Percentiles rank a stretch among this genome's conserved stretches.
Evolutionary conservation across 2,113 vertebrate species (phyloP).

Genomic region (Dasyurus viverrinus): DNA sequence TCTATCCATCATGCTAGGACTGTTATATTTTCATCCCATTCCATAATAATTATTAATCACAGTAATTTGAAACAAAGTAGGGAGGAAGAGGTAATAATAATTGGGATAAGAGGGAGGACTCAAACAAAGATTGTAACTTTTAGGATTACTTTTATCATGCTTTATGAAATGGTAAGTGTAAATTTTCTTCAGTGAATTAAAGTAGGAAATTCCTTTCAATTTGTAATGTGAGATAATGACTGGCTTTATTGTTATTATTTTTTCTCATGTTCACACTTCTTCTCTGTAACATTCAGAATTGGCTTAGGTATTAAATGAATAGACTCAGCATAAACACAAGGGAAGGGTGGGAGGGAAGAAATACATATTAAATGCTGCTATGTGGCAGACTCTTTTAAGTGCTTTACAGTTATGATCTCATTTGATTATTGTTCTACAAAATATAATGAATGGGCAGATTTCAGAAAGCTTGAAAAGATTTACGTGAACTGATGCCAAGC

Average conservation of each 20-base stretch:
- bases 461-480: no score
- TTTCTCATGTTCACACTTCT: not conserved
- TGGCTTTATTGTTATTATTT: not conserved
- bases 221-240: not conserved
- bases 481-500: no score
- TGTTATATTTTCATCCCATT: not conserved
- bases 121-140: not conserved
- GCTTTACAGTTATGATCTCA: not conserved
- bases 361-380: not conserved
- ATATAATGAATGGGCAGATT: no score
- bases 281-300: not conserved
- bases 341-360: not conserved
- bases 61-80: constrained; percentile 10
- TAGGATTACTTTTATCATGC: not conserved
- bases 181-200: not conserved
- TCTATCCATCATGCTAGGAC: not conserved
- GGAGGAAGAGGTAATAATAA: not conserved
- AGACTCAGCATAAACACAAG: not conserved
- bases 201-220: not conserved
- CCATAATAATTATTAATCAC: not conserved
- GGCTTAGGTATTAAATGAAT: not conserved
- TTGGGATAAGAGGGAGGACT: not conserved
- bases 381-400: not conserved
- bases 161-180: not conserved
- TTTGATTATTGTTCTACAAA: not conserved